Evolutionary conservation across 2,888 invertebrate species (phyloP), one percentile per base, ranked within the genome.

Genomic region (Acleris literana): DNA sequence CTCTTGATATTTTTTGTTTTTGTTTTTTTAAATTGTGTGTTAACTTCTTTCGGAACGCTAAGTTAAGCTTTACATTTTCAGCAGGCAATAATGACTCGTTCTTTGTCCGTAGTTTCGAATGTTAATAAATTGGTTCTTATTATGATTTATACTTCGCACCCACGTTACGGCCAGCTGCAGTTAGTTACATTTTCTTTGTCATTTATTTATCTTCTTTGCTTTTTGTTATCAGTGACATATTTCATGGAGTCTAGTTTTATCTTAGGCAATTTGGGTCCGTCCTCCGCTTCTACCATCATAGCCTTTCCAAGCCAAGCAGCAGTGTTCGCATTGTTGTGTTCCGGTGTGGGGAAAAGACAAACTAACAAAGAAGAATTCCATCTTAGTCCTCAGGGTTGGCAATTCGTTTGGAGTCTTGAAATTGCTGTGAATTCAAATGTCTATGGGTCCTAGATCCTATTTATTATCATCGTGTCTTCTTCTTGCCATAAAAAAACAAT

Each of bases 171-270:
- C 52, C 29, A 60, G 65, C 33, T 33, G 52, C 46, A 22, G 56
- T 61, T 48, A 22, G 56, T 61, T 48, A 57, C 53, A 59, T 68
- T 63, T 65, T 55, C 60, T 60, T 62, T 49, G 62, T 3, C 29
- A 51, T 22, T 63, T 52, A 55, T 49, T 53, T 52, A 62, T 62
- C 25, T 48, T 52, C 25, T 66, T 43, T 16, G 29, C 22, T 39
- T 65, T 52, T 61, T 29, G n/a, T 29, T 29, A 51, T 51, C 51
- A 33, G 29, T 55, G n/a, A 60, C 44, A 44, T 51, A 17, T 64
- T 55, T 29, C 17, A 9, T 33, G 5, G 49, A 17, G 43, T 55
- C 44, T 49, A 59, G 49, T 55, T 60, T 43, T 29, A n/a, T 44
- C 11, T 51, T 64, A 25, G 20, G 20, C 20, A 20, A 20, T 20